Evolutionary conservation across 53 echinoderm and acorn worm species (phyloP).

Genomic region (Patiria pectinifera): DNA sequence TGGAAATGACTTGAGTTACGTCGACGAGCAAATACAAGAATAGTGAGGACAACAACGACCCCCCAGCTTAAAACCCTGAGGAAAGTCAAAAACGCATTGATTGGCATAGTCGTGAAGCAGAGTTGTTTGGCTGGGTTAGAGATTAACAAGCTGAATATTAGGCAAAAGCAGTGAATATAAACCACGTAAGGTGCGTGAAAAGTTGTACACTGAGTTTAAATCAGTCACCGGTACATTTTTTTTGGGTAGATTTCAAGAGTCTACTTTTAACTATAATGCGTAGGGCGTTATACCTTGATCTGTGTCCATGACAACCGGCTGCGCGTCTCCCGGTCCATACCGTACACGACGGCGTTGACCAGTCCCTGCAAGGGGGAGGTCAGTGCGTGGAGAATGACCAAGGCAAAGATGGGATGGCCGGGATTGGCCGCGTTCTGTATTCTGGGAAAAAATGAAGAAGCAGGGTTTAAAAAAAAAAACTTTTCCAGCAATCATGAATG

Average conservation of each 20-base stretch:
- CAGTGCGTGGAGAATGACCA: slow-evolving; percentile 85
- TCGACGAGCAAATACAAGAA: not conserved
- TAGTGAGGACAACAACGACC: not conserved
- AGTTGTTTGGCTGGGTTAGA: not conserved
- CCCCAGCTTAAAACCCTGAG: not conserved
- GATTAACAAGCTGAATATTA: not conserved
- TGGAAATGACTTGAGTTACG: not conserved
- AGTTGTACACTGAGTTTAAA: not conserved
- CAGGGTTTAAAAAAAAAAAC: not conserved
- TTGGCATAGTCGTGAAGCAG: not conserved
- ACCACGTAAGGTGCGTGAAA: not conserved
- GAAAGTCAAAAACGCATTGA: not conserved
- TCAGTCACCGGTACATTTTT: not conserved
- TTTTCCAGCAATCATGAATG: not conserved
- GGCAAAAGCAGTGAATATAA: not conserved
- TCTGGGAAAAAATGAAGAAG: slow-evolving; percentile 37
- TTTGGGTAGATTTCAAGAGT: no score
- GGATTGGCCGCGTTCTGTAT: slow-evolving; percentile 93
- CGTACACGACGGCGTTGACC: slow-evolving; percentile 94
- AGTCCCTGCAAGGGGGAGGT: slow-evolving; percentile 83
- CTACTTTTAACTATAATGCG: not conserved
- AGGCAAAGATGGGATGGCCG: slow-evolving; percentile 80
- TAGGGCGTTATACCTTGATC: slow-evolving; percentile 74
- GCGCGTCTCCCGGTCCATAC: slow-evolving; percentile 91
- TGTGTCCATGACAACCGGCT: slow-evolving; percentile 91